These are phyloP conservation scores for Apodemia hepburni DNA, from an alignment of 2,888 invertebrate species.

Conservation along the genomic window DNA sequence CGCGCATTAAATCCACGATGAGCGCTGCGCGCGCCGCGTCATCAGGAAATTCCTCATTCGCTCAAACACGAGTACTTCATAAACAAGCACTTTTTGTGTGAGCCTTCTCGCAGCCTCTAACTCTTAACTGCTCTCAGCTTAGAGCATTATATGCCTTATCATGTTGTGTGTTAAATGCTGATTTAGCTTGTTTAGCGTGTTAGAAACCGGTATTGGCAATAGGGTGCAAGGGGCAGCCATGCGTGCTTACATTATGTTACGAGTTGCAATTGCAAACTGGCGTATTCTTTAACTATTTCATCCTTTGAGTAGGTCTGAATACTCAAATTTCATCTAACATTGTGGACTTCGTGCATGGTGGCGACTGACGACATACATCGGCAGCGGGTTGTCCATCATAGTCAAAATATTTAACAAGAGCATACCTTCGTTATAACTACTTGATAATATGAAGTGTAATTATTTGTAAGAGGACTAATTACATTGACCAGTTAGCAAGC, in stretches of 20 bases:
- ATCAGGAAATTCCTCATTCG: conserved; percentile 13
- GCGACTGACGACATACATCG: background rate
- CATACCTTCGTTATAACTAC: too few species aligned
- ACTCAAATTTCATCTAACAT: too few species aligned
- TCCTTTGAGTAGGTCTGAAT: too few species aligned
- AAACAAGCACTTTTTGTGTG: conserved; percentile 8
- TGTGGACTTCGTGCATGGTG: background rate
- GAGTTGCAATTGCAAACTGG: background rate
- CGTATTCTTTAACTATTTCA: background rate
- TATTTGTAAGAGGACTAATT: too few species aligned
- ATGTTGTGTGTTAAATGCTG: background rate
- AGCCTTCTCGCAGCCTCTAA: conserved; percentile 9
- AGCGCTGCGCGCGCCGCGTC: background rate
- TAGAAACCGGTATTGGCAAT: background rate
- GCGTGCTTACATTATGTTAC: background rate
- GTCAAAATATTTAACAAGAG: too few species aligned
- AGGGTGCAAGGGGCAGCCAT: conserved; percentile 1
- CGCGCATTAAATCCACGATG: background rate
- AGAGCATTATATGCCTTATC: background rate
- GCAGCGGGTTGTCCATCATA: too few species aligned
- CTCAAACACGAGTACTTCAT: background rate
- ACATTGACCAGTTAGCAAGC: too few species aligned
- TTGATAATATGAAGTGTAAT: too few species aligned
- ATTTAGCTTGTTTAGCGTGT: background rate
- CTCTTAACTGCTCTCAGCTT: background rate